Evolutionary conservation across 2,113 vertebrate genomes (phyloP).

Genomic region (Dascyllus trimaculatus): DNA sequence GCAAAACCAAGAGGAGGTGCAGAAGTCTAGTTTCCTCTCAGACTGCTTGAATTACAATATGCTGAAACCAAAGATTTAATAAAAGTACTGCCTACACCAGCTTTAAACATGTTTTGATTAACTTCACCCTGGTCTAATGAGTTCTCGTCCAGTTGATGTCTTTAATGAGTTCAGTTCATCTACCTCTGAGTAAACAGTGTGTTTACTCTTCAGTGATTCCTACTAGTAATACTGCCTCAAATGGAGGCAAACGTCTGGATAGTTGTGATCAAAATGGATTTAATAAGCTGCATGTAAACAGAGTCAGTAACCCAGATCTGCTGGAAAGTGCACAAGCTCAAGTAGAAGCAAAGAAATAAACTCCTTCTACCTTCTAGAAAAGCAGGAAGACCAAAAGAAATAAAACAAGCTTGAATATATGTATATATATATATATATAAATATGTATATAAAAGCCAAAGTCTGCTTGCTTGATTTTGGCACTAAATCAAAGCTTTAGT

Average conservation of each 20-base stretch:
- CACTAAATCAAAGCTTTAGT: constrained; percentile 39
- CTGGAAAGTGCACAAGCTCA: constrained; percentile 63
- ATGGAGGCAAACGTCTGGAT: too few relatives aligned
- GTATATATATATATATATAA: constrained; percentile 17
- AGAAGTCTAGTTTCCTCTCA: too few relatives aligned
- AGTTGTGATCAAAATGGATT: too few relatives aligned
- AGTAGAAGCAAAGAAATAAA: constrained; percentile 20
- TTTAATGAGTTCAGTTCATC: constrained; percentile 37
- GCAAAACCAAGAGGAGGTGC: too few relatives aligned
- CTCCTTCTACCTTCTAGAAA: constrained; percentile 8
- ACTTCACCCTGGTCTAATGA: too few relatives aligned
- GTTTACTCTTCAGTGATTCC: too few relatives aligned
- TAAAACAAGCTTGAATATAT: constrained; percentile 21
- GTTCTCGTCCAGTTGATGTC: not conserved
- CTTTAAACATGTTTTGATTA: too few relatives aligned
- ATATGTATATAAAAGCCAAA: constrained; percentile 27
- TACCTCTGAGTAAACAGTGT: too few relatives aligned
- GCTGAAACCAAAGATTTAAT: too few relatives aligned
- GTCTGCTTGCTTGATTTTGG: constrained; percentile 23
- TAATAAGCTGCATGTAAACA: not conserved
- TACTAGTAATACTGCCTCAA: too few relatives aligned
- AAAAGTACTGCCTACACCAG: too few relatives aligned
- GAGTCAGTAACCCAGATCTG: constrained; percentile 29
- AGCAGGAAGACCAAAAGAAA: constrained; percentile 62
- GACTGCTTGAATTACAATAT: too few relatives aligned